These are phyloP conservation scores for Trichoplusia ni DNA, from an alignment of 1,140 invertebrate species.

Conservation along the genomic window DNA sequence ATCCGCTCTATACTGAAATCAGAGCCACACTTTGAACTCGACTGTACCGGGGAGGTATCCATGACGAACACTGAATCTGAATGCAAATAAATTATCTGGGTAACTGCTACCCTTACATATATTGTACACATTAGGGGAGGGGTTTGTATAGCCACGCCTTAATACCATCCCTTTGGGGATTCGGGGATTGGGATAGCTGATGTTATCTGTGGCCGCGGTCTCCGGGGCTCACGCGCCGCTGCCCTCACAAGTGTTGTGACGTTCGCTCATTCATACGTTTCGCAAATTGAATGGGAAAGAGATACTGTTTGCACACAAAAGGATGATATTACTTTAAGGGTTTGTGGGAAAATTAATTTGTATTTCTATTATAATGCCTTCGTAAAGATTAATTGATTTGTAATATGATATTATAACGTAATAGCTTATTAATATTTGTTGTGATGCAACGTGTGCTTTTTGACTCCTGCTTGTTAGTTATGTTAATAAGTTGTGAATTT, in stretches of 20 bases:
- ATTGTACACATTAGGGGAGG: conserved; percentile 43
- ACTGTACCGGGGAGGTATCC: conserved; percentile 59
- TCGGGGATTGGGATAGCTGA: conserved; percentile 42
- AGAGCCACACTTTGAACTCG: conserved; percentile 60
- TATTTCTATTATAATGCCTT: conserved; percentile 58
- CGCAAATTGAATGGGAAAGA: conserved; percentile 62
- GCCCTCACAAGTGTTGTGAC: conserved; percentile 70
- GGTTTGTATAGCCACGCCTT: conserved; percentile 46
- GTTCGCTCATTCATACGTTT: conserved; percentile 66
- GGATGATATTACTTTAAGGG: conserved; percentile 77
- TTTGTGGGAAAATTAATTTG: conserved; percentile 80
- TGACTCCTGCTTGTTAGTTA: neutral
- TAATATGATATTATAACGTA: conserved; percentile 48
- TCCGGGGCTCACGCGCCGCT: conserved; percentile 52
- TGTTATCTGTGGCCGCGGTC: conserved; percentile 64
- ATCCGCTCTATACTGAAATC: conserved; percentile 83
- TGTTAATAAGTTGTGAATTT: no score
- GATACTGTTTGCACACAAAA: conserved; percentile 77
- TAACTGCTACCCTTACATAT: conserved; percentile 43
- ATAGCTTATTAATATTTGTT: conserved; percentile 37
- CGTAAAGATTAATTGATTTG: conserved; percentile 42
- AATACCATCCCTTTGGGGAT: conserved; percentile 30
- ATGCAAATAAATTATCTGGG: conserved; percentile 15
- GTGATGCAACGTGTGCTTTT: neutral
- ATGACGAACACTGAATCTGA: conserved; percentile 43